Evolutionary conservation across 2,113 vertebrate genomes (phyloP).

Genomic region (Platycercus adscitus): DNA sequence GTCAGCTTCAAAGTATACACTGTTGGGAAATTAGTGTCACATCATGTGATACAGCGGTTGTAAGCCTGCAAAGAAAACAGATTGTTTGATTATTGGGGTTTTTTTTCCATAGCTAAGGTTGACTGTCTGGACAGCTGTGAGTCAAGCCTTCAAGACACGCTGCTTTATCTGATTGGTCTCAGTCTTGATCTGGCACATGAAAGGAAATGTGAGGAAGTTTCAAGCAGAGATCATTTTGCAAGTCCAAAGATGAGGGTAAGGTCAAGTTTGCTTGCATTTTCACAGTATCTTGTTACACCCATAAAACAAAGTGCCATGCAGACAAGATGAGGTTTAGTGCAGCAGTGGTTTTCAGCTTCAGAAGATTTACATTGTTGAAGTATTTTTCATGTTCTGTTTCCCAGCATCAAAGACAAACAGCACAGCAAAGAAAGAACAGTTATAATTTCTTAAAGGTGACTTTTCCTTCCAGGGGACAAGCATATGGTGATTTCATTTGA

Average conservation of each 20-base stretch:
- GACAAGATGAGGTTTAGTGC: neutral
- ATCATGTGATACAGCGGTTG: neutral
- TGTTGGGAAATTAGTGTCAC: neutral
- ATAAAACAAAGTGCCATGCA: neutral
- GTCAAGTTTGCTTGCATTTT: slow-evolving; percentile 42
- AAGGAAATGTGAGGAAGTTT: slow-evolving; percentile 44
- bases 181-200: slow-evolving; percentile 45
- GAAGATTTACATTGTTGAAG: neutral
- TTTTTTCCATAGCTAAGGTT: neutral
- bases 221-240: slow-evolving; percentile 45
- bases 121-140: slow-evolving; percentile 53
- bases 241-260: slow-evolving; percentile 50
- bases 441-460: neutral
- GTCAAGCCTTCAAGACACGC: neutral
- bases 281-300: slow-evolving; percentile 15
- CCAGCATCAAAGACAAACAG: neutral
- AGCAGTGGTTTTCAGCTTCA: neutral
- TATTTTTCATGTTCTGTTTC: neutral
- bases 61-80: neutral
- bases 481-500: neutral
- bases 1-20: neutral
- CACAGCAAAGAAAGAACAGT: neutral
- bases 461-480: neutral
- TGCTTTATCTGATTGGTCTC: slow-evolving; percentile 61
- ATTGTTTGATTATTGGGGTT: neutral